These are phyloP conservation scores for Polypterus senegalus DNA, from an alignment of 2,113 vertebrate genomes.

Conservation along the genomic window DNA sequence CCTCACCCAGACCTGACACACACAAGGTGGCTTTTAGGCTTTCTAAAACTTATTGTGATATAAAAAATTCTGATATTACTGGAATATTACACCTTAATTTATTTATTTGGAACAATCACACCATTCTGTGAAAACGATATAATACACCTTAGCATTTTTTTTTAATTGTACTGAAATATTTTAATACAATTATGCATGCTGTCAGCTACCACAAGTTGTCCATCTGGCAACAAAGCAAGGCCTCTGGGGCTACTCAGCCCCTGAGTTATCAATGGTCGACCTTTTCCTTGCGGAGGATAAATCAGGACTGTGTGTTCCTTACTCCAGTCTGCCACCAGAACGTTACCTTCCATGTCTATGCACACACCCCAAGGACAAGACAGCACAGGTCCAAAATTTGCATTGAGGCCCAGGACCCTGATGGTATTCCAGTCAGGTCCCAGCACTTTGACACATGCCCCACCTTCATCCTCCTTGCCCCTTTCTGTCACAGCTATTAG, in stretches of 20 bases:
- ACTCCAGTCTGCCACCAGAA: conserved; percentile 59
- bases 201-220: conserved; percentile 51
- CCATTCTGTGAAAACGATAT: too few relatives aligned
- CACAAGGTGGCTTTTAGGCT: too few relatives aligned
- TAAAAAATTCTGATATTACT: too few relatives aligned
- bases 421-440: conserved; percentile 51
- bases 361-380: conserved; percentile 57
- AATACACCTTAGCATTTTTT: background rate
- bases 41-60: too few relatives aligned
- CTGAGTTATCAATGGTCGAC: conserved; percentile 34
- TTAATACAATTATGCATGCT: conserved; percentile 70
- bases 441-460: conserved; percentile 57
- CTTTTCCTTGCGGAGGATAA: conserved; percentile 41
- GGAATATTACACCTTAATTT: too few relatives aligned
- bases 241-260: conserved; percentile 60
- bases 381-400: conserved; percentile 45
- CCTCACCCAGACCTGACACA: too few relatives aligned
- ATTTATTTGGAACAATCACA: too few relatives aligned
- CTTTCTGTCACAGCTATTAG: conserved; percentile 53
- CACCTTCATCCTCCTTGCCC: conserved; percentile 41
- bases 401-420: conserved; percentile 46
- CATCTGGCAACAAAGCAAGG: conserved; percentile 41
- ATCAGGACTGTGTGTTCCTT: conserved; percentile 44
- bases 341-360: conserved; percentile 48
- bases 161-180: conserved; percentile 49